Evolutionary conservation across 2,888 invertebrate genomes (phyloP).

Genomic region (Calliscelio sp.): DNA sequence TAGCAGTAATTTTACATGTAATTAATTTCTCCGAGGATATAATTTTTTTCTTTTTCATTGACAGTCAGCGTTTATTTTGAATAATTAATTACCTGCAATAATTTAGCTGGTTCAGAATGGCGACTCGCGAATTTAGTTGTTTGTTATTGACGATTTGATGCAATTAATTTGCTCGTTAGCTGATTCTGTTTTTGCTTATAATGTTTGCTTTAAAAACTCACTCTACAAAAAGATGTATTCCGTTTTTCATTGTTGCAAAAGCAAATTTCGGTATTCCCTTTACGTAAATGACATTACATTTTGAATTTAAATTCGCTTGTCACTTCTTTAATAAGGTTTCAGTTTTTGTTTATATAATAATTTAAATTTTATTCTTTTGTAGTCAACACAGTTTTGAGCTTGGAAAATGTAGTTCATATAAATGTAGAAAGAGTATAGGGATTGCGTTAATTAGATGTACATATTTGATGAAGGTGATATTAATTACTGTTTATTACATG

Average conservation of each 20-base stretch:
- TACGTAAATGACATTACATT: neutral
- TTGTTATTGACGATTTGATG: neutral
- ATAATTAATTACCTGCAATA: neutral
- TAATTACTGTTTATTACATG: conserved; percentile 57
- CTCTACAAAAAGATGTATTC: neutral
- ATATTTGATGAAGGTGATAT: conserved; percentile 47
- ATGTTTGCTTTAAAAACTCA: neutral
- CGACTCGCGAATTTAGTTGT: neutral
- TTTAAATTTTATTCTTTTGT: too few species aligned
- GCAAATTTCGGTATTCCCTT: too few species aligned
- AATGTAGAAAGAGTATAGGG: neutral
- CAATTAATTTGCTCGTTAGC: neutral
- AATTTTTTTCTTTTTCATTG: neutral
- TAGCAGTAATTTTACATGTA: neutral
- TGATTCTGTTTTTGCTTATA: neutral
- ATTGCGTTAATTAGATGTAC: conserved; percentile 50
- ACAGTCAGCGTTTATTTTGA: neutral
- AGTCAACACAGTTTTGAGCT: neutral
- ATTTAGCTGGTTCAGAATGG: neutral
- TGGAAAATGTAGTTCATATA: neutral
- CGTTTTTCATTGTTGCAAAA: too few species aligned
- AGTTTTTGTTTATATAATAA: neutral
- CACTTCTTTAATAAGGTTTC: neutral
- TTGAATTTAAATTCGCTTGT: neutral
- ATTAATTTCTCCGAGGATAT: neutral